A percentile compares a stretch with the other conserved stretches of the same genome.
Evolutionary conservation across 2,113 vertebrate genomes (phyloP).

Genomic region (Percopsis transmontana): DNA sequence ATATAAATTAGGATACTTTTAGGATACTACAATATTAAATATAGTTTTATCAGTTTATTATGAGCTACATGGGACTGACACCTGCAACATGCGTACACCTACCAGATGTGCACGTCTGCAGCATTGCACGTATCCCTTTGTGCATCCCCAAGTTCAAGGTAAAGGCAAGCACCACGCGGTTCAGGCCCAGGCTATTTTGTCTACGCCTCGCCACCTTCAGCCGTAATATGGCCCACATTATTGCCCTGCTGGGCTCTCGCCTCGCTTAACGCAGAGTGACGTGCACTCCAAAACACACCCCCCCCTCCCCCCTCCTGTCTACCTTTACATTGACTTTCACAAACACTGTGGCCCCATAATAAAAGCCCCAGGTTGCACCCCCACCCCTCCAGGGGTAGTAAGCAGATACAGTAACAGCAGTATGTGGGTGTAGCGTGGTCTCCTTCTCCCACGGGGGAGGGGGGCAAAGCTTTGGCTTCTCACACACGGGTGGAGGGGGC

Average conservation of each 20-base stretch:
- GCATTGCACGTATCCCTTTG: slow-evolving; percentile 36
- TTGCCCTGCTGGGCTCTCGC: slow-evolving; percentile 46
- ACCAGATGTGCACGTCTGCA: slow-evolving; percentile 12
- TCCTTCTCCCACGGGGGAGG: not conserved
- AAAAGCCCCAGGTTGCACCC: slow-evolving; percentile 22
- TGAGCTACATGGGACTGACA: slow-evolving; percentile 38
- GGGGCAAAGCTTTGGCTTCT: slow-evolving; percentile 20
- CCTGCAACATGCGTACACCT: slow-evolving; percentile 30
- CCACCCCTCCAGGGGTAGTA: slow-evolving; percentile 41
- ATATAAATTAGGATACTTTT: too few relatives aligned
- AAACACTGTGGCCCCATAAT: slow-evolving; percentile 46
- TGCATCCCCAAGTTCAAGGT: too few relatives aligned
- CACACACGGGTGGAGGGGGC: not conserved
- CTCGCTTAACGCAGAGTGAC: slow-evolving; percentile 22
- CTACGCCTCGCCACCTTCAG: slow-evolving; percentile 46
- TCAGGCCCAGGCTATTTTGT: slow-evolving; percentile 48
- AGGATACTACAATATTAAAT: too few relatives aligned
- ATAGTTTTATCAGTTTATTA: too few relatives aligned
- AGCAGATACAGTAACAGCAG: slow-evolving; percentile 48
- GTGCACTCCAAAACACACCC: slow-evolving; percentile 13
- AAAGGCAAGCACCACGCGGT: slow-evolving; percentile 27
- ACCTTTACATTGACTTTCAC: slow-evolving; percentile 44
- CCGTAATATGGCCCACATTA: slow-evolving; percentile 47
- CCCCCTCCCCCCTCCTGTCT: not conserved
- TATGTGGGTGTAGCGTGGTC: slow-evolving; percentile 23